Evolutionary conservation across 2,888 invertebrate genomes (phyloP).

Genomic region (Opisthograptis luteolata): DNA sequence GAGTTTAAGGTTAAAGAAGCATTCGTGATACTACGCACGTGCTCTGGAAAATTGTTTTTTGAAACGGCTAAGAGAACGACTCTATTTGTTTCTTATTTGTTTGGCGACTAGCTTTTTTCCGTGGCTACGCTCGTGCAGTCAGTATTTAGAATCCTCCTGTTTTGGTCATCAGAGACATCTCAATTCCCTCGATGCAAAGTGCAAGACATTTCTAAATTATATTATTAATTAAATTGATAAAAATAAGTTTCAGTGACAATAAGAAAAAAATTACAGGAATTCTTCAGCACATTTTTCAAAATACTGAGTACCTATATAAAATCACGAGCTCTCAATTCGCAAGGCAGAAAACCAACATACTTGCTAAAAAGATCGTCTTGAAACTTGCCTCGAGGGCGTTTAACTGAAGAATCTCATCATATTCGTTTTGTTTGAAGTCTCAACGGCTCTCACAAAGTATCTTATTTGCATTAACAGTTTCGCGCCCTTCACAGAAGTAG

Average conservation of each 20-base stretch:
- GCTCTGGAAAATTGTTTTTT: too few relatives aligned
- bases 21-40: neutral
- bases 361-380: slow-evolving; percentile 14
- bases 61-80: neutral
- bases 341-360: slow-evolving; percentile 1
- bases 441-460: slow-evolving; percentile 13
- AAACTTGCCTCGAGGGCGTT: slow-evolving; percentile 10
- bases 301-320: too few relatives aligned
- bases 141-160: too few relatives aligned
- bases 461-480: slow-evolving; percentile 34
- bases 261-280: too few relatives aligned
- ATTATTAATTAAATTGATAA: too few relatives aligned
- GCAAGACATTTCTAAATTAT: too few relatives aligned
- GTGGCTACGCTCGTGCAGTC: too few relatives aligned
- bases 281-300: too few relatives aligned
- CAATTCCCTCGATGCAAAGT: too few relatives aligned
- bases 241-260: too few relatives aligned
- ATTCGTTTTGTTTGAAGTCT: slow-evolving; percentile 30
- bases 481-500: neutral
- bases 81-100: neutral
- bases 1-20: neutral
- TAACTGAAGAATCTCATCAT: slow-evolving; percentile 21
- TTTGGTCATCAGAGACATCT: too few relatives aligned
- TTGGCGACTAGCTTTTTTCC: too few relatives aligned
- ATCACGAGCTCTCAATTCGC: neutral